Conservation (phyloP, 2,797 vertebrate species). For the Mallotus villosus region DNA sequence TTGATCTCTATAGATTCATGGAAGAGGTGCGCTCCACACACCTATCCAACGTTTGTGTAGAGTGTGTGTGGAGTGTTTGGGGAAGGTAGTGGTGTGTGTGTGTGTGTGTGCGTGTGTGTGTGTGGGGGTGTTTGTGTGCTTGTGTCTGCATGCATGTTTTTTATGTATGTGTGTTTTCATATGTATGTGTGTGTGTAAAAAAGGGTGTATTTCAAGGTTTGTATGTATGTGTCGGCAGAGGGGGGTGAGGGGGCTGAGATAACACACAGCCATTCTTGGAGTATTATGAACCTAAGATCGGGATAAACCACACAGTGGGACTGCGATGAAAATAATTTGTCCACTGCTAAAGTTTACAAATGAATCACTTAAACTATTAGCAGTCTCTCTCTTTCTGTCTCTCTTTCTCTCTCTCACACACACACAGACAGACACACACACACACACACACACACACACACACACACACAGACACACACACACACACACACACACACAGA, state of each 20-base stretch:
- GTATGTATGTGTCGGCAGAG: not conserved
- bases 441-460: conserved; percentile 7
- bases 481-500: not conserved
- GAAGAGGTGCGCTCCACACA: no score
- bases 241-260: not conserved
- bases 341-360: no score
- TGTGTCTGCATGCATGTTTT: not conserved
- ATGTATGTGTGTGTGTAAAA: not conserved
- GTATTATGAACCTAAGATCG: not conserved
- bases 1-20: no score
- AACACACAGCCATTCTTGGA: not conserved
- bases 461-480: no score
- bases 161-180: not conserved
- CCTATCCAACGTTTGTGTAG: no score
- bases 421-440: not conserved
- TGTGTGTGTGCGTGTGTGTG: no score
- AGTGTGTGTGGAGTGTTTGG: no score
- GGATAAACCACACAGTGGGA: not conserved
- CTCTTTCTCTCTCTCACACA: no score
- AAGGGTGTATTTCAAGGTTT: not conserved
- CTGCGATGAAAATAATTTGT: not conserved
- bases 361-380: no score
- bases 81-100: not conserved
- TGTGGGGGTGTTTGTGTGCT: not conserved
- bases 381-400: conserved; percentile 6